These are phyloP conservation scores for Rhinella marina DNA, from an alignment of 2,797 vertebrate species.

Conservation along the genomic window DNA sequence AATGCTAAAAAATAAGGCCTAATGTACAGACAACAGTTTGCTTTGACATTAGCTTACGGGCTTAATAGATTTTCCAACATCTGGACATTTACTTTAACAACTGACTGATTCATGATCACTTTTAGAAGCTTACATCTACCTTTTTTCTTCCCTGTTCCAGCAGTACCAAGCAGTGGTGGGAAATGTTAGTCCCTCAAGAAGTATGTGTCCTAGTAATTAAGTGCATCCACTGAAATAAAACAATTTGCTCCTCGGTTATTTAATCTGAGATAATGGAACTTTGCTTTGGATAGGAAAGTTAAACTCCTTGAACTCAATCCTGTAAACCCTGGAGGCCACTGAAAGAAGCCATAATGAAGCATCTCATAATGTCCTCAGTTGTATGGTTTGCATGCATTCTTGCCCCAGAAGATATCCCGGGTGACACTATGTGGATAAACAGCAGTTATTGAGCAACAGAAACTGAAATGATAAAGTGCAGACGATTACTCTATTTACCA, in stretches of 20 bases:
- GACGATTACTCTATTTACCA: not conserved
- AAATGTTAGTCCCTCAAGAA: slow-evolving; percentile 41
- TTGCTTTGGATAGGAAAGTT: slow-evolving; percentile 35
- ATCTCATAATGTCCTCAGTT: slow-evolving; percentile 15
- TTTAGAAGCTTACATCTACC: not conserved
- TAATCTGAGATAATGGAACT: slow-evolving; percentile 53
- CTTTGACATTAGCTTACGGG: not conserved
- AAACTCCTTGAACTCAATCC: slow-evolving; percentile 53
- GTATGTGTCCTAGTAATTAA: slow-evolving; percentile 41
- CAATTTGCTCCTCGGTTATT: slow-evolving; percentile 52
- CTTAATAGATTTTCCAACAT: not conserved
- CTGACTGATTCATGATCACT: not conserved
- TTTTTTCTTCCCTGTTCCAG: slow-evolving; percentile 5
- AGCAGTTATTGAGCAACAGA: not conserved
- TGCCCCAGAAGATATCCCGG: slow-evolving; percentile 1
- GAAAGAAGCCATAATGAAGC: slow-evolving; percentile 46
- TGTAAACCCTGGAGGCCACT: slow-evolving; percentile 27
- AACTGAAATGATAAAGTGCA: not conserved
- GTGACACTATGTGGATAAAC: slow-evolving; percentile 26
- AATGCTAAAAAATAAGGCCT: not conserved
- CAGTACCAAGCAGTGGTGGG: not conserved
- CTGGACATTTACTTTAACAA: not conserved
- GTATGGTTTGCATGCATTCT: slow-evolving; percentile 29
- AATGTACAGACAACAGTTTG: not conserved
- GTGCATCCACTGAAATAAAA: slow-evolving; percentile 52